phyloP scores from a whole-genome alignment of 2,113 vertebrate genomes.

The Myotis davidii region DNA sequence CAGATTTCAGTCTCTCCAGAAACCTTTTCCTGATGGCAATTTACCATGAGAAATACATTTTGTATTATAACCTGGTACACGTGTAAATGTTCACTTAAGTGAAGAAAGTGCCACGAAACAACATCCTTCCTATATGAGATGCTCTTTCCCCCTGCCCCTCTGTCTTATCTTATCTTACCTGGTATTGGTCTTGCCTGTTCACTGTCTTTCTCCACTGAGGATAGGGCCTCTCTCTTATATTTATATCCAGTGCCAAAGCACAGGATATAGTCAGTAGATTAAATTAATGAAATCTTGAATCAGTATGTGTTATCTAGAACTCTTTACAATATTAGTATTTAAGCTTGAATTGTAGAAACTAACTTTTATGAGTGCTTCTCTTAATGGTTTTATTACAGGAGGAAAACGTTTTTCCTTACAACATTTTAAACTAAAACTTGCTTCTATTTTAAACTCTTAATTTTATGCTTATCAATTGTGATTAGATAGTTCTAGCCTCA shows the following conservation, averaged over 20 bases:
- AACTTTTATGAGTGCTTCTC: conserved; percentile 28
- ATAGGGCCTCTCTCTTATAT: neutral
- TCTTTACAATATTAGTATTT: neutral
- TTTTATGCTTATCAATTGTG: neutral
- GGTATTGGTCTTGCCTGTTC: neutral
- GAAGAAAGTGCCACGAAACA: neutral
- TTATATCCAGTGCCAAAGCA: neutral
- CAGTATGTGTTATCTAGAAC: neutral
- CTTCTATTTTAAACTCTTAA: conserved; percentile 39
- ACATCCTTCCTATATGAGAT: neutral
- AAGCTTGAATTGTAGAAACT: conserved; percentile 40
- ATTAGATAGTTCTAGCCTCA: neutral
- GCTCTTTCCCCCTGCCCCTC: neutral
- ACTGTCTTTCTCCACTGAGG: neutral
- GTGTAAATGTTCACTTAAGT: neutral
- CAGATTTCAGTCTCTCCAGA: neutral
- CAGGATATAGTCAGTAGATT: neutral
- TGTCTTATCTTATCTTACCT: neutral
- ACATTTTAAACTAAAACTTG: neutral
- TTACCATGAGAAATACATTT: conserved; percentile 17
- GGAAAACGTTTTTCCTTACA: neutral
- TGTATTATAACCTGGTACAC: neutral
- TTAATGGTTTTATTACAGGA: conserved; percentile 16
- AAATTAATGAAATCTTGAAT: conserved; percentile 17
- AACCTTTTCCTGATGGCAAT: conserved; percentile 2